phyloP scores from a whole-genome alignment of 2,888 invertebrate species.

The Meliscaeva auricollis region DNA sequence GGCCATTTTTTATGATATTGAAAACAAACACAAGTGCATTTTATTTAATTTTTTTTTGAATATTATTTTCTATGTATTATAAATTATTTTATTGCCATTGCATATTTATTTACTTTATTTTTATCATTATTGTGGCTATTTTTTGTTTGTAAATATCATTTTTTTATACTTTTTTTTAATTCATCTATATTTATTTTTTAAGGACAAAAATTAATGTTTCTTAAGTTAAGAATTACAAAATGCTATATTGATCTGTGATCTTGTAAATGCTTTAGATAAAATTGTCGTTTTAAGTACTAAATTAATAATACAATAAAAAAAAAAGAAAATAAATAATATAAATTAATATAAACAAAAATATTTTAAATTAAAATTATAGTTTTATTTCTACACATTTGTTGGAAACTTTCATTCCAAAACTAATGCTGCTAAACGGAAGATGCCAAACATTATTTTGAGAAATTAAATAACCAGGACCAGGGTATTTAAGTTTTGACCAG shows the following conservation, averaged over 20 bases:
- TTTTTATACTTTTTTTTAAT: constrained; percentile 16
- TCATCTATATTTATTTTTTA: constrained; percentile 33
- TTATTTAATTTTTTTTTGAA: constrained; percentile 15
- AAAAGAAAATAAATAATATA: neutral
- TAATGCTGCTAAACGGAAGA: too few species aligned
- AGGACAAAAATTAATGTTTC: constrained; percentile 15
- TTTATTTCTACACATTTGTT: too few species aligned
- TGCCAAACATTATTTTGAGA: too few species aligned
- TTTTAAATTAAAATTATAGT: neutral
- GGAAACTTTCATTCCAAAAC: too few species aligned
- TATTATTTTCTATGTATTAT: constrained; percentile 29
- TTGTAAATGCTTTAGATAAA: constrained; percentile 57
- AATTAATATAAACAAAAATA: neutral
- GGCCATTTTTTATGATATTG: too few species aligned
- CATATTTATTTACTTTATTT: constrained; percentile 62
- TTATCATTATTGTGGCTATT: constrained; percentile 38
- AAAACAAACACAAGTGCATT: too few species aligned
- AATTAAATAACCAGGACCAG: too few species aligned
- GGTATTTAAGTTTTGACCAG: too few species aligned
- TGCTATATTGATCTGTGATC: constrained; percentile 71
- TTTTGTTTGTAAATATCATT: constrained; percentile 31
- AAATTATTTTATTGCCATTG: constrained; percentile 58
- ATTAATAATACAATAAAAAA: constrained; percentile 32
- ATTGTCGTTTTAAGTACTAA: constrained; percentile 47
- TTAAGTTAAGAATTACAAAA: constrained; percentile 44